Percentiles rank a stretch among this genome's conserved stretches.
These are phyloP conservation scores for Fragum sueziense DNA, from an alignment of 2,888 invertebrate species.

Conservation along the genomic window DNA sequence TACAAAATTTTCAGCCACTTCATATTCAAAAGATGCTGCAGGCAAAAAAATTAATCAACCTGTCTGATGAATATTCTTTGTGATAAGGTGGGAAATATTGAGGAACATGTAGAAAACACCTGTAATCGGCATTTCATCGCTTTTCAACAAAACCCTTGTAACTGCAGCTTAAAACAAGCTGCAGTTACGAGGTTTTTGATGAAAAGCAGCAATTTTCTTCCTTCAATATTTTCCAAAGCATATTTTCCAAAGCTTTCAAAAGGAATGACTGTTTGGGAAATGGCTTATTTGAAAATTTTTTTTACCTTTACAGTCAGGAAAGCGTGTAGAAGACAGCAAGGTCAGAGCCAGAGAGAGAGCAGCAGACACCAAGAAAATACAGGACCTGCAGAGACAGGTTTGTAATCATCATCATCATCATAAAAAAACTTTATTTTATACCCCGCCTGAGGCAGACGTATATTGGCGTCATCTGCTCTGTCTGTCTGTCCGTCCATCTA, in stretches of 20 bases:
- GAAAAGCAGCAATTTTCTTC: too few relatives aligned
- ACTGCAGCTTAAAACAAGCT: too few relatives aligned
- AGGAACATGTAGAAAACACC: background rate
- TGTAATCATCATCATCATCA: background rate
- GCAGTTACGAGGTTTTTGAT: too few relatives aligned
- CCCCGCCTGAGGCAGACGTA: background rate
- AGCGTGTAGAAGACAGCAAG: conserved; percentile 76
- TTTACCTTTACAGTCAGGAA: conserved; percentile 72
- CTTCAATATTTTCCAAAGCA: background rate
- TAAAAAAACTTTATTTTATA: background rate
- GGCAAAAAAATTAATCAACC: background rate
- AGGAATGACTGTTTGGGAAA: background rate
- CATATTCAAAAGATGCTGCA: background rate
- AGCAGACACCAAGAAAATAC: conserved; percentile 78
- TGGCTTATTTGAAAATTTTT: background rate
- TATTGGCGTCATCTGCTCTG: too few relatives aligned
- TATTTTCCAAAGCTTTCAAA: background rate
- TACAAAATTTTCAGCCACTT: background rate
- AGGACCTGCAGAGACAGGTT: conserved; percentile 81
- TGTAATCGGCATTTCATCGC: background rate
- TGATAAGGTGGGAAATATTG: background rate
- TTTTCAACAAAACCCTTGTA: too few relatives aligned
- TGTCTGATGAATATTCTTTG: background rate
- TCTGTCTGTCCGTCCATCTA: too few relatives aligned
- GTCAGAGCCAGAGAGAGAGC: conserved; percentile 75